Evolutionary conservation across 2,113 vertebrate species (phyloP).

Genomic region (Proteles cristata): DNA sequence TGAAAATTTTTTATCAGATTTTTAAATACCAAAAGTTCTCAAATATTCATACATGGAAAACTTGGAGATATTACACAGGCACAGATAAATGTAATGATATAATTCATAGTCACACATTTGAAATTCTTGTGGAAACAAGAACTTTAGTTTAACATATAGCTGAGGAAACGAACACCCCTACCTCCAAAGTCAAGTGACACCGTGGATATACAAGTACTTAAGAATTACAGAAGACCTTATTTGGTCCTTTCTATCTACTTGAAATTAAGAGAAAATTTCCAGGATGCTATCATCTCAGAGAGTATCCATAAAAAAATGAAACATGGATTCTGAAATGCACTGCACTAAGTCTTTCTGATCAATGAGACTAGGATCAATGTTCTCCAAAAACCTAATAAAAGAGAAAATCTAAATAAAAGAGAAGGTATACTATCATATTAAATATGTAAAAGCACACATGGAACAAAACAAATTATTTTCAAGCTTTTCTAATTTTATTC

Average conservation of each 20-base stretch:
- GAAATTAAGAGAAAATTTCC: conserved; percentile 27
- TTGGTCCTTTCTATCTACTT: not conserved
- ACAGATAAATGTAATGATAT: not conserved
- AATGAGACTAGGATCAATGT: not conserved
- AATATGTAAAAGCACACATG: not conserved
- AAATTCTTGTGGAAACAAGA: conserved; percentile 35
- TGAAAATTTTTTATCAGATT: not conserved
- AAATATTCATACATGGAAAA: conserved; percentile 35
- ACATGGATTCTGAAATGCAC: not conserved
- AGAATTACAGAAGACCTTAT: not conserved
- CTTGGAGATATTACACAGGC: conserved; percentile 14
- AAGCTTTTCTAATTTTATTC: not conserved
- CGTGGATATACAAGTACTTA: not conserved
- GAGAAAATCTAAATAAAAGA: not conserved
- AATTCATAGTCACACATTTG: not conserved
- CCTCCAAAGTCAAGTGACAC: not conserved
- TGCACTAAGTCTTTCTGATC: conserved; percentile 17
- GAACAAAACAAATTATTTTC: conserved; percentile 21
- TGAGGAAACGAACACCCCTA: not conserved
- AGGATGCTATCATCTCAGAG: not conserved
- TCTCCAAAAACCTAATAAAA: conserved; percentile 30
- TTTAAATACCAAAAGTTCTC: conserved; percentile 17
- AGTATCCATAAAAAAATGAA: not conserved
- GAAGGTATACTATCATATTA: not conserved
- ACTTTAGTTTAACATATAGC: not conserved